Evolutionary conservation across 2,797 vertebrate species (phyloP), one percentile per base, ranked within the genome.

Genomic region (Diglossa cyanea): DNA sequence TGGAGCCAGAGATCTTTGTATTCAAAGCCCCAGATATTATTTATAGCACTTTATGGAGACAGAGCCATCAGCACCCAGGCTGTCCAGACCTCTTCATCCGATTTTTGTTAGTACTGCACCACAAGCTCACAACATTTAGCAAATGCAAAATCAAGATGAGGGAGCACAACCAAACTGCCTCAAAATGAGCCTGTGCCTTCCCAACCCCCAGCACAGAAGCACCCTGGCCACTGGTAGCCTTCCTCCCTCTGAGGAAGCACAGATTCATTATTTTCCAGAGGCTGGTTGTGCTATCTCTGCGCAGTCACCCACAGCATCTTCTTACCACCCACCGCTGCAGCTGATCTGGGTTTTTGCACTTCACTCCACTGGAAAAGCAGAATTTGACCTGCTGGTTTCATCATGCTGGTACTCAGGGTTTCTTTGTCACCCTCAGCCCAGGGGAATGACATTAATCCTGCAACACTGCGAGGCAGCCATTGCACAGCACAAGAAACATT

Each of bases 11-110:
- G 51, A 94, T 95, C 90, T 93, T 95, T 66, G 76, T 81, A 86
- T 75, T 88, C 95, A 95, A 94, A 95, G 90, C 62, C 76, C 66
- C 76, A 90, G 15, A 73, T 54, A 63, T 84, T 96, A 95, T 96
- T 95, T 90, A 95, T 86, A 96, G 90, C 25, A 11, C 30, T 91
- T 94, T 39, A 70, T 78, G 80, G 86, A 95, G 80, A 95, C 94
- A 95, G 88, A 93, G 51, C 79, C 95, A 96, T 95, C 94, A 95
- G 76, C 92, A 72, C 58, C 50, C 82, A 26, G 87, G 51, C 90
- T 88, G 58, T 55, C 73, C 93, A 93, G 90, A 78, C 73, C 66
- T 58, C 79, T 90, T 78, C 92, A 95, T 95, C 77, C 76, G 5
- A 95, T 92, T 88, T 95, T 90, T 14, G 76, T 95, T 93, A 95